These are phyloP conservation scores for Opisthocomus hoazin DNA, from an alignment of 2,113 vertebrate species.

Conservation along the genomic window DNA sequence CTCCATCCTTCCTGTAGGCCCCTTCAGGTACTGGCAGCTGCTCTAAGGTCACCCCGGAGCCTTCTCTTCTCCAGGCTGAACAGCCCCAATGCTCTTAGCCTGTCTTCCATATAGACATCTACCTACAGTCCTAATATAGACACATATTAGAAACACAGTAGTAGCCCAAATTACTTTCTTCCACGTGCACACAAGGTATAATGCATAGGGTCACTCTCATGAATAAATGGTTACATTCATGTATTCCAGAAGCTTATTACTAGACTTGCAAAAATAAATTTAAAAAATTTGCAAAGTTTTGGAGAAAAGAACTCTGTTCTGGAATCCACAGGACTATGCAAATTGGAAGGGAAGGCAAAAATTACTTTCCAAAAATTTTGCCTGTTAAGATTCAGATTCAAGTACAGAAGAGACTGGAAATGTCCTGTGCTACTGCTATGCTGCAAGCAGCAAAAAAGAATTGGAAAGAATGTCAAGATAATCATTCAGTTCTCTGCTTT, in stretches of 20 bases:
- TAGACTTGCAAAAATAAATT: neutral
- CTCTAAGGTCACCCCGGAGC: no score
- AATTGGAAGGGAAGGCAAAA: neutral
- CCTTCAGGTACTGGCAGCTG: no score
- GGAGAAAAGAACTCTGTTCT: neutral
- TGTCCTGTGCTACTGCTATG: neutral
- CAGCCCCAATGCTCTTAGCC: no score
- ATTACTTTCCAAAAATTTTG: neutral
- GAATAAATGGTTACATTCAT: neutral
- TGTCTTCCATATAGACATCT: neutral
- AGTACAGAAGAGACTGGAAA: neutral
- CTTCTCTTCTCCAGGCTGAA: no score
- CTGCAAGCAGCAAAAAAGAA: neutral
- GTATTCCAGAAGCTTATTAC: neutral
- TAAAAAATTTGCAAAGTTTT: neutral
- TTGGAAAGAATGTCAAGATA: neutral
- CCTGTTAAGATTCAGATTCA: neutral
- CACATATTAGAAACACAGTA: neutral
- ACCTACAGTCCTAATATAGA: neutral
- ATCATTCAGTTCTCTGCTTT: neutral
- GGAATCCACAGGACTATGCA: neutral
- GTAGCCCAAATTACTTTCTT: neutral
- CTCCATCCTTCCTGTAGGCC: no score
- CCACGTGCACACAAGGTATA: neutral
- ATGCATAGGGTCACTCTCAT: neutral